These are phyloP conservation scores for Acanthococcus lagerstroemiae DNA, from an alignment of 2,888 invertebrate genomes.

Conservation along the genomic window DNA sequence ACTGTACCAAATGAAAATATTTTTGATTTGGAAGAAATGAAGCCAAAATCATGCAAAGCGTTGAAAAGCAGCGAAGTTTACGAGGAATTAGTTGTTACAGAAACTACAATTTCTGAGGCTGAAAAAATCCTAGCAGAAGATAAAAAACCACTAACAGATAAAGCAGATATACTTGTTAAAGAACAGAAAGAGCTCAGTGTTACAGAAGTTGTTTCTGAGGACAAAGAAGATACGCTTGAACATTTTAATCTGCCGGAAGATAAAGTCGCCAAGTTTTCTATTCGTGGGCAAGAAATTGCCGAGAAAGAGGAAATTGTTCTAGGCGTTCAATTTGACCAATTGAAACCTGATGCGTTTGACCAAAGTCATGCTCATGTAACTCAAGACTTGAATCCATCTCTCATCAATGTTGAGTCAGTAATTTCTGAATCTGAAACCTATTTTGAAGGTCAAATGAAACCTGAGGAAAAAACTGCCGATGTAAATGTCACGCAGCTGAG, in stretches of 20 bases:
- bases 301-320: constrained; percentile 41
- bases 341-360: constrained; percentile 39
- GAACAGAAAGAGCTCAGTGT: constrained; percentile 41
- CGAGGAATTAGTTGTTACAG: constrained; percentile 48
- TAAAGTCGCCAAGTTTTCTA: not conserved
- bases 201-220: constrained; percentile 41
- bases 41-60: constrained; percentile 12
- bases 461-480: constrained; percentile 35
- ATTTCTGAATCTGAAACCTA: constrained; percentile 49
- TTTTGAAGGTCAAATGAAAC: constrained; percentile 39
- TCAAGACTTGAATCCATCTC: constrained; percentile 39
- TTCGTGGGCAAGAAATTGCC: constrained; percentile 18
- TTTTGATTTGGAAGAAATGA: constrained; percentile 6
- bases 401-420: constrained; percentile 43
- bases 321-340: constrained; percentile 41
- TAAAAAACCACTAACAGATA: constrained; percentile 39
- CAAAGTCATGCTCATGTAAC: constrained; percentile 44
- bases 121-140: constrained; percentile 41
- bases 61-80: constrained; percentile 35
- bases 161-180: constrained; percentile 40
- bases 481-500: constrained; percentile 36
- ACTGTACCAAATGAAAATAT: constrained; percentile 40
- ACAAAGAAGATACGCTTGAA: constrained; percentile 40
- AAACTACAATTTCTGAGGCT: constrained; percentile 42
- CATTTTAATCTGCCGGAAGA: not conserved